Base-by-base conservation (phyloP, 2,113 vertebrate species). In the Phyllopteryx taeniolatus region DNA sequence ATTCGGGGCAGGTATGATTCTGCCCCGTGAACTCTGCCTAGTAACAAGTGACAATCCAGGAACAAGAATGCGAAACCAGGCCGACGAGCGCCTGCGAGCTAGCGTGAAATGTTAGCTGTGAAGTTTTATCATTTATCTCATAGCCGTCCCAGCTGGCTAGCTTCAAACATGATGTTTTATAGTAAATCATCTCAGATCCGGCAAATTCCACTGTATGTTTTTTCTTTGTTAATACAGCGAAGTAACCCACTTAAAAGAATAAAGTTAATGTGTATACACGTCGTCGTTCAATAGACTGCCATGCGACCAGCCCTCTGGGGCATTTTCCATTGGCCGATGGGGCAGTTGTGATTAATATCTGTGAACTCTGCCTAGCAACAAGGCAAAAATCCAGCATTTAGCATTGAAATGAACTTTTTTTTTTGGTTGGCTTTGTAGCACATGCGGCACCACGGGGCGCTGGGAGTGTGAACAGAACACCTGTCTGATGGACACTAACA, bases 381-480 rank as follows among this genome's bases (percentile, higher is more conserved):
- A 22, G 10, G n/a, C 53, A 56, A 22, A 56, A 51, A 20, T 54
- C 19, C 5, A 54, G 53, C 5, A n/a, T 54, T 54, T 54, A 53
- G 49, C 49, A 53, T 53, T 53, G 49, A 19, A 53, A 53, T 53
- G 14, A 4, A 14, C 51, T 31, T 59, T 14, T 5, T 5, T 31
- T 59, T 60, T 35, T 13, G 35, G 13, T 1, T 19, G 35, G 14
- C 27, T 60, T 0, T 81, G 13, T 83, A 99, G 97, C 79, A 96
- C 97, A n/a, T 99, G 97, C 65, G 76, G 89, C 42, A 76, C 85
- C 0, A 75, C 84, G 0, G 95, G 95, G 9, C 91, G 83, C 69
- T 99, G 97, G 97, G 91, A 94, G 13, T 98, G 97, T 54, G 96
- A 98, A 86, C 91, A 95, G 83, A 86, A 94, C 0, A 90, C 93